Conservation (phyloP, 2,888 invertebrate genomes). For the Poecilus cupreus region DNA sequence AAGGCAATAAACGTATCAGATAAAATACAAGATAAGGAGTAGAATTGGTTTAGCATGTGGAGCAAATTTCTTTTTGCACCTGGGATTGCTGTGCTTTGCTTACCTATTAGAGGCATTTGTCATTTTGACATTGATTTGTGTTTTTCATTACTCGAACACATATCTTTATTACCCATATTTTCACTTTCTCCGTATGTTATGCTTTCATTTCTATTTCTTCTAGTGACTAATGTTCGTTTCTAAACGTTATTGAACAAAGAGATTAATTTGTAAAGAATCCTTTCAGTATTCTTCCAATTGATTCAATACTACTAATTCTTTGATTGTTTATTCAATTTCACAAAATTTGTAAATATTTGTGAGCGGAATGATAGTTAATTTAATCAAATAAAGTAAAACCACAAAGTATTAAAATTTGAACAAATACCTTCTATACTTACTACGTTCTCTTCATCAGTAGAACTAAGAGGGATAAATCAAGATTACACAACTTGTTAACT, state of each 20-base stretch:
- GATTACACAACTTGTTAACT: no score
- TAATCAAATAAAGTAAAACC: no score
- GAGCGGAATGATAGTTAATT: no score
- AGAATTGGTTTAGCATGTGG: conserved; percentile 18
- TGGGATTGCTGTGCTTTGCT: not conserved
- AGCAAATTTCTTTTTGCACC: conserved; percentile 39
- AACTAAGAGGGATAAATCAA: no score
- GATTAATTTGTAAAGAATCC: not conserved
- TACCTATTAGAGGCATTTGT: conserved; percentile 20
- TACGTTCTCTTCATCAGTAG: no score
- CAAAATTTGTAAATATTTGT: no score
- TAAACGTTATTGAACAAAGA: not conserved
- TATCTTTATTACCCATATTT: conserved; percentile 29
- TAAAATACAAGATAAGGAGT: conserved; percentile 1
- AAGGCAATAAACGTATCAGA: not conserved
- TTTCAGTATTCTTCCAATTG: no score
- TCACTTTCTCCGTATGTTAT: conserved; percentile 30
- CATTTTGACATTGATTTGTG: conserved; percentile 31
- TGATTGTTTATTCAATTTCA: no score
- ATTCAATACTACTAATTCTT: no score
- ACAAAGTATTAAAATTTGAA: no score
- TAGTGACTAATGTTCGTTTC: not conserved
- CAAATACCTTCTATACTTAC: no score
- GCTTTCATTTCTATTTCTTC: conserved; percentile 8
- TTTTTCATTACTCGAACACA: conserved; percentile 25